Percentiles rank a stretch among this genome's conserved stretches.
Conservation (phyloP, 2,113 vertebrate genomes). For the Herpetotheres cachinnans region DNA sequence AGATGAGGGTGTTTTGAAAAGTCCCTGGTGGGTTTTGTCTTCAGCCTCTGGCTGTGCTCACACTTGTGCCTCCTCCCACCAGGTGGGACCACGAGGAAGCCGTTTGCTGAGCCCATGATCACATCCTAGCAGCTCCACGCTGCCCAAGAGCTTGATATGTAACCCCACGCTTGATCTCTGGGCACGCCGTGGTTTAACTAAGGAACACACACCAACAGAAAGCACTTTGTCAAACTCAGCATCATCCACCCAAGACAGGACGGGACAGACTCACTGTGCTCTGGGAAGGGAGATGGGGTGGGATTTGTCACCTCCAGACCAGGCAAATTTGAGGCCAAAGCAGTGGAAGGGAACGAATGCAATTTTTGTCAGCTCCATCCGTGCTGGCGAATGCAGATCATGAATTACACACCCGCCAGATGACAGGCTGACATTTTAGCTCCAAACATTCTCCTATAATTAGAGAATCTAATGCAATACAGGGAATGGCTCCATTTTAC, state of each 20-base stretch:
- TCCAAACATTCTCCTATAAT: constrained; percentile 83
- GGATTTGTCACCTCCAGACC: constrained; percentile 27
- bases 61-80: neutral
- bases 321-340: constrained; percentile 40
- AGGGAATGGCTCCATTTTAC: constrained; percentile 82
- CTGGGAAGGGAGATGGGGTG: neutral
- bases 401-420: constrained; percentile 76
- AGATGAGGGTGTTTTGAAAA: constrained; percentile 25
- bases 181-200: neutral
- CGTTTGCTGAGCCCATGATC: neutral
- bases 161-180: neutral
- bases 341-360: constrained; percentile 43
- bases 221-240: neutral
- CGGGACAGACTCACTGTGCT: rapidly evolving
- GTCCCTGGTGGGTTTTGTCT: constrained; percentile 38
- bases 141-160: neutral
- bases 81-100: neutral
- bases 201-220: neutral
- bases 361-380: constrained; percentile 70
- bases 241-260: neutral
- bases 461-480: constrained; percentile 82
- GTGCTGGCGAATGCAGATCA: constrained; percentile 74
- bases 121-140: neutral
- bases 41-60: neutral
- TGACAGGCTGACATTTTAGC: constrained; percentile 83